phyloP scores from a whole-genome alignment of 1,140 invertebrate genomes.

The Scaptomyza montana region DNA sequence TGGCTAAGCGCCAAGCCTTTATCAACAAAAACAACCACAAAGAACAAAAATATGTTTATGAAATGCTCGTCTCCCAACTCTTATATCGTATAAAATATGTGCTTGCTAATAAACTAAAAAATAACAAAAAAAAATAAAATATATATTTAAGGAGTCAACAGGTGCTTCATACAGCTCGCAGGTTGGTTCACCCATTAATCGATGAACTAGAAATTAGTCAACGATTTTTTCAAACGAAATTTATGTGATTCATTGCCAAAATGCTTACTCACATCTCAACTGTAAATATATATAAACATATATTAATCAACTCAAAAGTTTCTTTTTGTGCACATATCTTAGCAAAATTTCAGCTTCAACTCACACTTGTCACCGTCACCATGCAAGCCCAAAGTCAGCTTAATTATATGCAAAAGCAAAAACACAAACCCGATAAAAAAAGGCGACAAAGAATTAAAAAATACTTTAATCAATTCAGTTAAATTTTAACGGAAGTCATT shows the following conservation, averaged over 20 bases:
- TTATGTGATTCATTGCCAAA: slow-evolving; percentile 26
- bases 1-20: slow-evolving; percentile 10
- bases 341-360: too few relatives aligned
- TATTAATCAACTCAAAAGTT: not conserved
- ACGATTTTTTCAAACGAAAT: slow-evolving; percentile 1
- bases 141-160: slow-evolving; percentile 56
- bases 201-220: slow-evolving; percentile 27
- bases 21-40: not conserved
- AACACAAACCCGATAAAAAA: too few relatives aligned
- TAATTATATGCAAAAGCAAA: too few relatives aligned
- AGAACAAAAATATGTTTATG: not conserved
- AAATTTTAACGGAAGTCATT: not conserved
- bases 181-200: slow-evolving; percentile 52
- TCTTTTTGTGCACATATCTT: too few relatives aligned
- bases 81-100: slow-evolving; percentile 17
- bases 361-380: too few relatives aligned
- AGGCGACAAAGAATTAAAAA: too few relatives aligned
- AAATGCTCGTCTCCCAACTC: slow-evolving; percentile 9
- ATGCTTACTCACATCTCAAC: slow-evolving; percentile 25
- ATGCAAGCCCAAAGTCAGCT: too few relatives aligned
- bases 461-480: too few relatives aligned
- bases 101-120: slow-evolving; percentile 29
- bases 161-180: slow-evolving; percentile 70
- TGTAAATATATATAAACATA: not conserved
- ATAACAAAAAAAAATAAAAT: not conserved